Evolutionary conservation across 2,888 invertebrate genomes (phyloP), one percentile per base, ranked within the genome.

Genomic region (Frankliniella intonsa): DNA sequence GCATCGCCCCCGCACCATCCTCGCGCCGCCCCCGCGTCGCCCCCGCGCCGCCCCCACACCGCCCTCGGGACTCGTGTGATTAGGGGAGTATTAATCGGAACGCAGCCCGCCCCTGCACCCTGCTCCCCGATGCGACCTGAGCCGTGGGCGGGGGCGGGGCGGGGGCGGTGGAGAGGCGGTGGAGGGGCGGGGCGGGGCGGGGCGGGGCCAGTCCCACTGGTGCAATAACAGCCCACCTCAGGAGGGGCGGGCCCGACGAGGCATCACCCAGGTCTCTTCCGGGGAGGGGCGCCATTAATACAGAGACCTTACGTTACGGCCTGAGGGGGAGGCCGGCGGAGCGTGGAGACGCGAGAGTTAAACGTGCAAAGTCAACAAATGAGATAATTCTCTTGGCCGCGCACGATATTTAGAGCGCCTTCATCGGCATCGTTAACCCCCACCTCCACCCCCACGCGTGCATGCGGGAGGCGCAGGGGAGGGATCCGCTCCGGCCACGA

Each of bases 1-100:
- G n/a, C n/a, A n/a, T n/a, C n/a, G n/a, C n/a, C n/a, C n/a, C n/a
- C n/a, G n/a, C n/a, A n/a, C n/a, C n/a, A n/a, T n/a, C n/a, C n/a
- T n/a, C n/a, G n/a, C n/a, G n/a, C n/a, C n/a, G n/a, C n/a, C n/a
- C 3, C 38, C 55, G 55, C 14, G 3, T 17, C 55, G 12, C 1
- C 55, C 17, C 5, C 55, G 14, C 9, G 55, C 55, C 14, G 17
- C 17, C n/a, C 62, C 62, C 62, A 17, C 62, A 8, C 55, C 55
- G n/a, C 62, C 62, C 62, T 7, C 62, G 14, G 62, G 62, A 17
- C 19, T 62, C 38, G 38, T 76, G 69, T 76, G 69, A 76, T 76
- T 76, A 76, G 69, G 69, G 25, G 69, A 76, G 69, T 76, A 76
- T 76, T 76, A 76, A 76, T 76, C 69, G 22, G 69, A 25, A 22